Evolutionary conservation across 2,797 vertebrate species (phyloP), one percentile per base, ranked within the genome.

Genomic region (Strix occidentalis): DNA sequence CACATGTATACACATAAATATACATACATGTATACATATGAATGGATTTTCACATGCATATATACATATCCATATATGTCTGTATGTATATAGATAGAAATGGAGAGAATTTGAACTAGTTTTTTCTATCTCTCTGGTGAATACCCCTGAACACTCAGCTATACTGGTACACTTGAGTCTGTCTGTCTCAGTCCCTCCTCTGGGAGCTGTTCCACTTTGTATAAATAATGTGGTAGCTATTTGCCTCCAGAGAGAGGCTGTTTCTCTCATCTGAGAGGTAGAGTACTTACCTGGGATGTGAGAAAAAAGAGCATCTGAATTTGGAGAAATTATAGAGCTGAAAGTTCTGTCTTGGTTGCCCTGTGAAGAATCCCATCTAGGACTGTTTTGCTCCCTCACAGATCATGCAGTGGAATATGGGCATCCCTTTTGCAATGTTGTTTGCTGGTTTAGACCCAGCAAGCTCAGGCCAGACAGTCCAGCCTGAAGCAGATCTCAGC

Each of bases 161-260:
- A 18, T 35, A 31, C 60, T 41, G 65, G 58, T 90, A 16, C 72
- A 46, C 70, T 84, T 72, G 24, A 0, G 0, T 74, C 61, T 90
- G 25, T 51, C 87, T 77, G 18, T 82, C 63, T 84, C 58, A 65
- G 45, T 51, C 35, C 84, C 33, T 92, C 87, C 78, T 83, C 45
- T 64, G 93, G 84, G 95, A 93, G 71, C 75, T 87, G 94, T 95
- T 93, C 93, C 72, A 95, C 68, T 96, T 94, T 77, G 68, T 87
- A 89, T 77, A 96, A 93, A 92, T 74, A 87, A 77, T 5, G 28
- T 56, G 68, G 80, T 87, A 89, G 35, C 43, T 84, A 26, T 70
- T 89, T 71, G 14, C n/a, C 78, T 93, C 72, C 43, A 87, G 79
- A 88, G 79, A 88, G 61, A 78, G 56, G 26, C 63, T 24, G 25